These are phyloP conservation scores for Mormyrops boulengeri DNA, from an alignment of 2,797 vertebrate species.

Conservation along the genomic window DNA sequence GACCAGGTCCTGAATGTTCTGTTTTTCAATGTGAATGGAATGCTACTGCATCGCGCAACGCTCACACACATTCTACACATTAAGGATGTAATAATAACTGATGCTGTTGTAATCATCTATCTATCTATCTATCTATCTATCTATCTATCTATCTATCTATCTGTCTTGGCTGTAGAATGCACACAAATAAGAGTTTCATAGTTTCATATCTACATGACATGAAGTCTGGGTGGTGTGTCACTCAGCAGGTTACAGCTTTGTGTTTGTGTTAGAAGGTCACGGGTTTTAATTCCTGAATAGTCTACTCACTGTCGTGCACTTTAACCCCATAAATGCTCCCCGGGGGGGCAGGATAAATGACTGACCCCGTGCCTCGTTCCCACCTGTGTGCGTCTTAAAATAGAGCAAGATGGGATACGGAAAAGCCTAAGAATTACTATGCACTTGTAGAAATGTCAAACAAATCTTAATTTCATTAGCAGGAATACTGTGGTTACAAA, in stretches of 20 bases:
- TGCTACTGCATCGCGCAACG: not conserved
- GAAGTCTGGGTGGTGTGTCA: not conserved
- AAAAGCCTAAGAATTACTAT: not conserved
- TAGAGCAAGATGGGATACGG: not conserved
- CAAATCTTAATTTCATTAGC: not conserved
- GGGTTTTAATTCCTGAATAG: not conserved
- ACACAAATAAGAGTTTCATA: not conserved
- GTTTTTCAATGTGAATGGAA: not conserved
- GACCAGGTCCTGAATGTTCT: not conserved
- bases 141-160: not conserved
- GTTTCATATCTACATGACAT: not conserved
- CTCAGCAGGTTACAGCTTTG: not conserved
- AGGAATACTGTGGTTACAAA: not conserved
- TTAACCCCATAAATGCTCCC: not conserved
- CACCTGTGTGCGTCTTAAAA: not conserved
- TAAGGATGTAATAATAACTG: not conserved
- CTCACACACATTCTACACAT: not conserved
- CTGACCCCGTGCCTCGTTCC: not conserved
- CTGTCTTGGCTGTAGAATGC: not conserved
- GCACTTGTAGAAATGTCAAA: not conserved
- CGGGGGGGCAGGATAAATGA: not conserved
- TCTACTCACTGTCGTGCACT: not conserved
- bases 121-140: not conserved
- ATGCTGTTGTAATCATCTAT: not conserved
- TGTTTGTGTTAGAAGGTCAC: not conserved